Evolutionary conservation across 2,113 vertebrate species (phyloP), one percentile per base, ranked within the genome.

Genomic region (Campylomormyrus tamandua): DNA sequence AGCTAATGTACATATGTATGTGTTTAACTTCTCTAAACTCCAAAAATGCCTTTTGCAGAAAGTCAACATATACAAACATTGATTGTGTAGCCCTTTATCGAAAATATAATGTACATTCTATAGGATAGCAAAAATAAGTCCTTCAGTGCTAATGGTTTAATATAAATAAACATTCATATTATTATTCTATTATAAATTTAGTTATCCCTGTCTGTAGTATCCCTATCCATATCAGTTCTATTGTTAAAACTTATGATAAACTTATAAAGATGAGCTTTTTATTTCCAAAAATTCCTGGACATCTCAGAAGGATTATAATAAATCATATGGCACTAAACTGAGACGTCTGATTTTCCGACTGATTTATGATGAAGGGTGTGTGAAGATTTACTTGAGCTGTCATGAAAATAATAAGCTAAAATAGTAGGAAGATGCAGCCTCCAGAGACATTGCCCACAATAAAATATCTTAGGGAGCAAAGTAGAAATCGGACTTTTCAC

Each of bases 81-180:
- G 48, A 83, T 83, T n/a, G 35, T 42, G 31, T 42, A 80, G 35
- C 74, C 35, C 31, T 86, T 49, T 86, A 86, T 27, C 85, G n/a
- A 35, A 35, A 87, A 56, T 53, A 52, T 52, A 35, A 27, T 56
- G 83, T 87, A 52, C 85, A 87, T 53, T 87, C 48, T 87, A 48
- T 53, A 87, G 50, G 31, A 49, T 53, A 87, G n/a, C 27, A 56
- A 87, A 87, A 87, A 87, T 53, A 52, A 87, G 48, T 17, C 85
- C 50, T 56, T 87, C 85, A 53, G 85, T 87, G 49, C 17, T 87
- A 87, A 87, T 87, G 85, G 49, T 87, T 87, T 27, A 86, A 50
- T 86, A 86, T 19, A 87, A 84, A 53, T 87, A 87, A 87, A 87
- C 50, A 56, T 53, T 87, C 50, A 56, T 35, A 56, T 56, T 87